Conservation (phyloP, 2,888 invertebrate species). For the Lasioglossum figueresi region DNA sequence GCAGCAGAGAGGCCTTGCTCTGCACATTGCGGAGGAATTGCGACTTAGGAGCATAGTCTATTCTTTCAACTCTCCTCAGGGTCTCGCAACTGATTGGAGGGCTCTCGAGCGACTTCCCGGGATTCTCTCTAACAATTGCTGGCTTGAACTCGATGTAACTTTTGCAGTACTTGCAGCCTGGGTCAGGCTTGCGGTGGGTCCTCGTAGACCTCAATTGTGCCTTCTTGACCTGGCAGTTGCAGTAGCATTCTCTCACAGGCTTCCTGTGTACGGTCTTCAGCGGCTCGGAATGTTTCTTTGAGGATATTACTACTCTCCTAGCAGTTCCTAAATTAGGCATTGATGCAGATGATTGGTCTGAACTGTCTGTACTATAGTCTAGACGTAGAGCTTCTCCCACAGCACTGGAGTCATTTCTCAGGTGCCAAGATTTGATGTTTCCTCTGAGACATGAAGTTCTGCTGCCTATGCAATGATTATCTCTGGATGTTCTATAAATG, state of each 20-base stretch:
- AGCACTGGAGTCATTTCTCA: conserved; percentile 68
- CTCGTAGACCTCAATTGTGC: conserved; percentile 52
- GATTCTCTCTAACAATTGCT: conserved; percentile 16
- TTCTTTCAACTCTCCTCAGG: conserved; percentile 69
- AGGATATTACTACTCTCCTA: conserved; percentile 69
- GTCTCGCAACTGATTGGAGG: conserved; percentile 72
- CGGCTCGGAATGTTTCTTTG: conserved; percentile 61
- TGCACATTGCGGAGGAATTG: conserved; percentile 76
- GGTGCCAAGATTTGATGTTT: conserved; percentile 60
- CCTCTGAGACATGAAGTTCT: not conserved
- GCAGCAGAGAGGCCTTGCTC: conserved; percentile 59
- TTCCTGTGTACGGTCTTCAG: conserved; percentile 57
- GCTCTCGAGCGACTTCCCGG: not conserved
- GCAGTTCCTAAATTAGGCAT: conserved; percentile 53
- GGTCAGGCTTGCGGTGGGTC: conserved; percentile 50
- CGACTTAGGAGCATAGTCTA: conserved; percentile 76
- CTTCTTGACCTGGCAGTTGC: conserved; percentile 63
- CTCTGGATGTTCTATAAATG: conserved; percentile 33
- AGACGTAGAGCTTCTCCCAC: conserved; percentile 59
- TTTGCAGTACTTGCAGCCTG: conserved; percentile 59
- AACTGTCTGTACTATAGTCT: conserved; percentile 48
- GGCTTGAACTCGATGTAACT: conserved; percentile 50
- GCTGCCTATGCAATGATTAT: conserved; percentile 10
- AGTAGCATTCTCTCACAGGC: conserved; percentile 77
- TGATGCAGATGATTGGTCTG: conserved; percentile 18